Conservation (phyloP, 2,113 vertebrate species). For the Apteryx mantelli region DNA sequence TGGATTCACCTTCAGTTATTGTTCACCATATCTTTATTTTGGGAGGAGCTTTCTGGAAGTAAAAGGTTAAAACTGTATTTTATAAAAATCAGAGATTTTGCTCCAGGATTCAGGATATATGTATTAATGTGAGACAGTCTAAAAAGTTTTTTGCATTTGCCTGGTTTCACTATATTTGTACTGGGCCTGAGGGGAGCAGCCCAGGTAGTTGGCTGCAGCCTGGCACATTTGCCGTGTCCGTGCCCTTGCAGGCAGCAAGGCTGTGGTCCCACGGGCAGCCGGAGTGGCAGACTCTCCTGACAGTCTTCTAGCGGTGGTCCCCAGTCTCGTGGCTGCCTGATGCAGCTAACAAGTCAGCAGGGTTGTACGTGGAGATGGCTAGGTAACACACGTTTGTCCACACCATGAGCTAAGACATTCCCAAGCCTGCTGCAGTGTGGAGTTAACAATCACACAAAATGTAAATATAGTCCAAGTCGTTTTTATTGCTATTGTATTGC, state of each 20-base stretch:
- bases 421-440: not conserved
- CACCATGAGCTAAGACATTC: not conserved
- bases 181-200: not conserved
- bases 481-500: not conserved
- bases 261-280: not conserved
- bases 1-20: not conserved
- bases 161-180: not conserved
- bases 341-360: not conserved
- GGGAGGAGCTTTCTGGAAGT: not conserved
- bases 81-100: not conserved
- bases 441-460: not conserved
- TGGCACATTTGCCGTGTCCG: no score
- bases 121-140: not conserved
- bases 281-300: no score
- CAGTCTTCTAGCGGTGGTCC: fast-evolving
- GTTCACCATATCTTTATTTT: not conserved
- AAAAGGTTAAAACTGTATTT: not conserved
- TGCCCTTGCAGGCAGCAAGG: no score
- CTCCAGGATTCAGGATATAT: not conserved
- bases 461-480: not conserved
- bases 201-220: not conserved
- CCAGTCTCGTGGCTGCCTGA: fast-evolving
- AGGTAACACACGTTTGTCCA: not conserved
- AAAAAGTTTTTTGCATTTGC: not conserved
- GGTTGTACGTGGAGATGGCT: fast-evolving